A percentile compares a stretch with the other conserved stretches of the same genome.
Conservation (phyloP, 1,140 invertebrate species). For the Halesus radiatus region DNA sequence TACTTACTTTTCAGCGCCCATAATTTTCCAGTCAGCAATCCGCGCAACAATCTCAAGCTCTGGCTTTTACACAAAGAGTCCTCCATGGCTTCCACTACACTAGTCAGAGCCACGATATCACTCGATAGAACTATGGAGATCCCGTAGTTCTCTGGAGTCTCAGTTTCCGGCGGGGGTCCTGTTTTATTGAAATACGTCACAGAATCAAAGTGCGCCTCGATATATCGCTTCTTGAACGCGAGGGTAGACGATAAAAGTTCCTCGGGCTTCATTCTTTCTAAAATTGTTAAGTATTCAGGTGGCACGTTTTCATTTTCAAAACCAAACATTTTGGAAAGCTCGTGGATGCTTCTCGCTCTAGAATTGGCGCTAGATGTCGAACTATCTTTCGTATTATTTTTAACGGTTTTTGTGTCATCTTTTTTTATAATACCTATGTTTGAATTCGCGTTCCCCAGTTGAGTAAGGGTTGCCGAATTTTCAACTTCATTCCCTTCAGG, state of each 20-base stretch:
- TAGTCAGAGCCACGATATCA: constrained; percentile 48
- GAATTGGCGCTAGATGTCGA: not conserved
- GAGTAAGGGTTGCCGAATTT: too few species aligned
- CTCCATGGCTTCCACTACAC: constrained; percentile 42
- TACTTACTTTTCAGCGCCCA: constrained; percentile 55
- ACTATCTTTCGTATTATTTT: not conserved
- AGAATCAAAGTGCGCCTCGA: constrained; percentile 5
- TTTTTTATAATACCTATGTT: not conserved
- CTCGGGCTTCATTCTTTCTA: not conserved
- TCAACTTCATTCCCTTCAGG: too few species aligned
- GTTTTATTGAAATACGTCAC: constrained; percentile 13
- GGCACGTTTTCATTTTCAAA: constrained; percentile 4
- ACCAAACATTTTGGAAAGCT: constrained; percentile 23
- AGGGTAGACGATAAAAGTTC: not conserved
- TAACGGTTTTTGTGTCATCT: not conserved
- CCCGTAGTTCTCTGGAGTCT: constrained; percentile 31
- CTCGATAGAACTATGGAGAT: constrained; percentile 50
- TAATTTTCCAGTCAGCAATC: constrained; percentile 39
- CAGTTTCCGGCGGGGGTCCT: not conserved
- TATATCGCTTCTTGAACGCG: constrained; percentile 18
- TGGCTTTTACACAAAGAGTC: constrained; percentile 50
- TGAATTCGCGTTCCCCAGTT: too few species aligned
- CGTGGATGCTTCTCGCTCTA: not conserved
- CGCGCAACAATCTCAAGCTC: constrained; percentile 44
- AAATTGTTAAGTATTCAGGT: not conserved